phyloP scores from a whole-genome alignment of 1,140 invertebrate genomes.

The Xylocopa sonorina region DNA sequence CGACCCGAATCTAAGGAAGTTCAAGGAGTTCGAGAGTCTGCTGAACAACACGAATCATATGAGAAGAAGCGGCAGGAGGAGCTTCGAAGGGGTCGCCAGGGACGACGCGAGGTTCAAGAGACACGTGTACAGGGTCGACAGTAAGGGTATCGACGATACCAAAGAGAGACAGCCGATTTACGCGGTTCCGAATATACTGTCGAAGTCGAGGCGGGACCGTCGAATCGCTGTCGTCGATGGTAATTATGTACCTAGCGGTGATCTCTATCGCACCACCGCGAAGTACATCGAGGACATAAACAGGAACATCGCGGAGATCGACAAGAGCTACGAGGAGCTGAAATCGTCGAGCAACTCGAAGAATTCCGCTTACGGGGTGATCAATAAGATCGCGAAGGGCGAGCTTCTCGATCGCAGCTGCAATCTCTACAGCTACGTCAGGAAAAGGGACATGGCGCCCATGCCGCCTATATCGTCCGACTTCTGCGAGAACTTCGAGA shows the following conservation, averaged over 20 bases:
- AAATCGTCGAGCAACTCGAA: slow-evolving; percentile 53
- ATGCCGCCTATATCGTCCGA: slow-evolving; percentile 75
- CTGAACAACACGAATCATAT: not conserved
- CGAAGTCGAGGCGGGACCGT: slow-evolving; percentile 46
- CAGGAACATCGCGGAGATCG: slow-evolving; percentile 76
- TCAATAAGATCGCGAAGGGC: slow-evolving; percentile 67
- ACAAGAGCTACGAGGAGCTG: slow-evolving; percentile 75
- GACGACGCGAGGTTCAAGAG: not conserved
- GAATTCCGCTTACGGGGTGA: slow-evolving; percentile 68
- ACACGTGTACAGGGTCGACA: not conserved
- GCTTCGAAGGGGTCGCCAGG: not conserved
- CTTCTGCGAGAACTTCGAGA: slow-evolving; percentile 41
- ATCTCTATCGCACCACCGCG: slow-evolving; percentile 74
- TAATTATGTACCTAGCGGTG: slow-evolving; percentile 77
- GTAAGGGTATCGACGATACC: not conserved
- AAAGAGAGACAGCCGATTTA: slow-evolving; percentile 69
- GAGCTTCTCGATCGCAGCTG: slow-evolving; percentile 22
- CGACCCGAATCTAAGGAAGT: not conserved
- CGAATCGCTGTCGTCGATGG: slow-evolving; percentile 53
- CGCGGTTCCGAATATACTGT: slow-evolving; percentile 60
- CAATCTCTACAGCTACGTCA: slow-evolving; percentile 57
- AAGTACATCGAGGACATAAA: slow-evolving; percentile 79
- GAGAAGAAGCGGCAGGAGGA: not conserved
- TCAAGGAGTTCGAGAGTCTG: not conserved
- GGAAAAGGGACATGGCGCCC: slow-evolving; percentile 74